Conservation (phyloP, 2,888 invertebrate genomes). For the Ganaspis brasiliensis region DNA sequence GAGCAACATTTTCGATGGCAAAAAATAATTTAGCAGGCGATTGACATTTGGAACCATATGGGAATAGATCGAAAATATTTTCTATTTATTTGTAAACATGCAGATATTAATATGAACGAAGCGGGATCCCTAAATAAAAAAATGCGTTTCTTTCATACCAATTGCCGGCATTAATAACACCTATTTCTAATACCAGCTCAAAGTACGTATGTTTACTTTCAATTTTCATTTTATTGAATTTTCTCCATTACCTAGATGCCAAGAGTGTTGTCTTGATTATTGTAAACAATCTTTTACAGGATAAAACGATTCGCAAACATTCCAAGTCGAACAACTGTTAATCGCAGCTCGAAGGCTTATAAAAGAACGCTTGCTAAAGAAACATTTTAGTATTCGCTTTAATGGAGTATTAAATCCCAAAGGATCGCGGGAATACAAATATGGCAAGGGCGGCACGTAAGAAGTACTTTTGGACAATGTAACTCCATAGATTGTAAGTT, state of each 20-base stretch:
- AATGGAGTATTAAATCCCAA: not conserved
- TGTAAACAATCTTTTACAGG: not conserved
- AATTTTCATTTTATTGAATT: not conserved
- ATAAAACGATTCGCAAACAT: not conserved
- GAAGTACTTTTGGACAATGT: slow-evolving; percentile 28
- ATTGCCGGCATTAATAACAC: too few relatives aligned
- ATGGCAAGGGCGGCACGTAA: not conserved
- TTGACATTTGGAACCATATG: too few relatives aligned
- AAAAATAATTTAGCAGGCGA: too few relatives aligned
- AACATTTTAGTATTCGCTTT: slow-evolving; percentile 9
- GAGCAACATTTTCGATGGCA: too few relatives aligned
- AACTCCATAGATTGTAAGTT: slow-evolving; percentile 9
- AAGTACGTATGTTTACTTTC: not conserved
- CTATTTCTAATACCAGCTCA: too few relatives aligned
- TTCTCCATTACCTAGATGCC: not conserved
- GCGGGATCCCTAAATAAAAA: too few relatives aligned
- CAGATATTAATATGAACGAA: too few relatives aligned
- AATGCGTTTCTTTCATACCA: too few relatives aligned
- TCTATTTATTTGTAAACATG: too few relatives aligned
- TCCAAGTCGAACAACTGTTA: not conserved
- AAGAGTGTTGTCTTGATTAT: not conserved
- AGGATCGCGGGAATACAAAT: slow-evolving; percentile 8
- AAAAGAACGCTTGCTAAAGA: not conserved
- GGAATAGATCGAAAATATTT: too few relatives aligned
- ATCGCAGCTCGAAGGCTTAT: not conserved